phyloP scores from a whole-genome alignment of 37 sponge, comb jelly and placozoan species.

The Agelas oroides region DNA sequence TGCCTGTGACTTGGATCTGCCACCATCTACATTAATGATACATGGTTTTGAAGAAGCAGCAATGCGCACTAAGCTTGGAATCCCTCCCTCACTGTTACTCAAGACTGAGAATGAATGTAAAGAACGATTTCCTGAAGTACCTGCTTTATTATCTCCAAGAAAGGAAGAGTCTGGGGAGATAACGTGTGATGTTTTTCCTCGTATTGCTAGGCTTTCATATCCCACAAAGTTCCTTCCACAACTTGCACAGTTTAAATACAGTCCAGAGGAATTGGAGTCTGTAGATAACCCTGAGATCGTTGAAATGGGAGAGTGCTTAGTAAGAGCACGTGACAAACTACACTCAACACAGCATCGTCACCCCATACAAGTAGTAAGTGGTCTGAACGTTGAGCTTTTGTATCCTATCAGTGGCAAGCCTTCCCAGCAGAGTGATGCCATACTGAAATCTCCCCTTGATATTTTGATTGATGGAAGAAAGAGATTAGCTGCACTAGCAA shows the following conservation, averaged over 20 bases:
- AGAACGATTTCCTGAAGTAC: neutral
- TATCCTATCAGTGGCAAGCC: neutral
- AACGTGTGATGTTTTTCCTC: too few species aligned
- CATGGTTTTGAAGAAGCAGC: neutral
- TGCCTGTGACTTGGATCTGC: neutral
- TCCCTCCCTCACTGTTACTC: neutral
- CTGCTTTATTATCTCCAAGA: neutral
- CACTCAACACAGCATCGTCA: too few species aligned
- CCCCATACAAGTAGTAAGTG: neutral
- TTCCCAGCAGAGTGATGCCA: neutral
- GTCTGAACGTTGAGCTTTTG: constrained; percentile 2
- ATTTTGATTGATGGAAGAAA: constrained; percentile 8
- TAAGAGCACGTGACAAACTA: too few species aligned
- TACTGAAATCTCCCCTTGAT: constrained; percentile 16
- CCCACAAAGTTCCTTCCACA: too few species aligned
- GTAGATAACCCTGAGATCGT: too few species aligned
- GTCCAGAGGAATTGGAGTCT: too few species aligned
- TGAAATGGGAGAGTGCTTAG: too few species aligned
- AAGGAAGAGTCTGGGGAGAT: too few species aligned
- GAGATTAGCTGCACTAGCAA: neutral
- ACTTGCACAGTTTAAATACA: too few species aligned
- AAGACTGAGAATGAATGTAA: neutral
- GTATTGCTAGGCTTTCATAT: too few species aligned
- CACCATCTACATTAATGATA: neutral
- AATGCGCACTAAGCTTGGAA: neutral